Conservation (phyloP, 1,140 invertebrate genomes). For the Neoseiulus cucumeris region DNA sequence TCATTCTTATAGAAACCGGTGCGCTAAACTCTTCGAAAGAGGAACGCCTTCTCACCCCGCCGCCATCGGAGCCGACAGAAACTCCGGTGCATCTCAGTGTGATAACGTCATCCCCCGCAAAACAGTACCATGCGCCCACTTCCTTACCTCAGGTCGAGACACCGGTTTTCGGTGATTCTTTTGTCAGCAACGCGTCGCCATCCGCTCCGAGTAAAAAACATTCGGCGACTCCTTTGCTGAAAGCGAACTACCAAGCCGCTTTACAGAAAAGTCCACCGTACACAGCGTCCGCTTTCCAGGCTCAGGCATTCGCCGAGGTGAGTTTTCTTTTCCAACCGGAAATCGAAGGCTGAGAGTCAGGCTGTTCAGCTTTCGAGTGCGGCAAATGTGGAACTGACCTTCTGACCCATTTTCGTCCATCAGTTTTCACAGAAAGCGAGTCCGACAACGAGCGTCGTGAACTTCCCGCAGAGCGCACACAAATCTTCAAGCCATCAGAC, state of each 20-base stretch:
- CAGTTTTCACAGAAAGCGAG: too few relatives aligned
- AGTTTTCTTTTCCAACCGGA: too few relatives aligned
- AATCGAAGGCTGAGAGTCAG: too few relatives aligned
- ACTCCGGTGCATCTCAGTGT: neutral
- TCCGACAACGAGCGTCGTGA: too few relatives aligned
- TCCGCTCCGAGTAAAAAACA: neutral
- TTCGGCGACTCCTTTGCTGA: slow-evolving; percentile 2
- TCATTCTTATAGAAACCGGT: too few relatives aligned
- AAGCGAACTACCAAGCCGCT: neutral
- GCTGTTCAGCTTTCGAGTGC: too few relatives aligned
- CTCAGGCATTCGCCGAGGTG: neutral
- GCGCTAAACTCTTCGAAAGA: too few relatives aligned
- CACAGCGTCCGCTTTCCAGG: neutral
- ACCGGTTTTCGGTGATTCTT: neutral
- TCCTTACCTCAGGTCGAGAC: slow-evolving; percentile 7
- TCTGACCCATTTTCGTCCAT: too few relatives aligned
- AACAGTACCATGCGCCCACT: neutral
- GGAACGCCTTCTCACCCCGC: neutral
- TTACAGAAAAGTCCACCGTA: neutral
- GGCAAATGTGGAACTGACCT: too few relatives aligned
- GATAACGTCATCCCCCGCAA: neutral
- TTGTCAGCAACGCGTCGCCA: neutral
- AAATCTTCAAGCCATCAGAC: too few relatives aligned
- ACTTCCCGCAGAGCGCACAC: too few relatives aligned
- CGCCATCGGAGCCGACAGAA: neutral